These are phyloP conservation scores for Cryptocephalus primarius DNA, from an alignment of 2,888 invertebrate genomes.

Conservation along the genomic window DNA sequence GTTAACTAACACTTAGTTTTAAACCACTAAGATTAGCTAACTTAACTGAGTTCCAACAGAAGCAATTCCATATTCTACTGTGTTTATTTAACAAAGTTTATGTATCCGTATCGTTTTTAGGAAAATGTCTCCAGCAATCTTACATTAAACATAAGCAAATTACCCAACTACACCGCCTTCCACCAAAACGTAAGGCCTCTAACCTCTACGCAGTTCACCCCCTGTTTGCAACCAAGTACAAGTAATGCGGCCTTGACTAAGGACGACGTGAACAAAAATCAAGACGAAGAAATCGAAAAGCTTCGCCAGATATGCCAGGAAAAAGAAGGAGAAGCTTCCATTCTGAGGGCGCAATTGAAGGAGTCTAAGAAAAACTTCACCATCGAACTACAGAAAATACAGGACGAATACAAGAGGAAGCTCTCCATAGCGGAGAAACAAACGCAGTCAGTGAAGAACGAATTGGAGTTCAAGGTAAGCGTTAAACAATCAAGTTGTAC, in stretches of 20 bases:
- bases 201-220: slow-evolving; percentile 12
- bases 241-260: slow-evolving; percentile 5
- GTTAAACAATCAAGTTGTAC: not conserved
- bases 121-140: slow-evolving; percentile 3
- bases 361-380: slow-evolving; percentile 38
- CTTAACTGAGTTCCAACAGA: too few relatives aligned
- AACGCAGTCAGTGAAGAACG: slow-evolving; percentile 39
- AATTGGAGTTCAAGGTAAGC: slow-evolving; percentile 47
- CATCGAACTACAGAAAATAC: slow-evolving; percentile 34
- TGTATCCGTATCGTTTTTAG: slow-evolving; percentile 7
- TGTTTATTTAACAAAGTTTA: too few relatives aligned
- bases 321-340: slow-evolving; percentile 47
- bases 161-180: slow-evolving; percentile 23
- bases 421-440: slow-evolving; percentile 35
- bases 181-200: slow-evolving; percentile 14
- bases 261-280: slow-evolving; percentile 7
- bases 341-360: slow-evolving; percentile 44
- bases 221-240: slow-evolving; percentile 5
- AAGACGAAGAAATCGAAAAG: slow-evolving; percentile 18
- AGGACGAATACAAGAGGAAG: slow-evolving; percentile 44
- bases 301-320: slow-evolving; percentile 41
- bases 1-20: too few relatives aligned
- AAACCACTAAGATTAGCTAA: too few relatives aligned
- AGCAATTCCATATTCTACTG: too few relatives aligned
- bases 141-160: slow-evolving; percentile 14